These are phyloP conservation scores for Cydia splendana DNA, from an alignment of 1,140 invertebrate genomes.

Conservation along the genomic window DNA sequence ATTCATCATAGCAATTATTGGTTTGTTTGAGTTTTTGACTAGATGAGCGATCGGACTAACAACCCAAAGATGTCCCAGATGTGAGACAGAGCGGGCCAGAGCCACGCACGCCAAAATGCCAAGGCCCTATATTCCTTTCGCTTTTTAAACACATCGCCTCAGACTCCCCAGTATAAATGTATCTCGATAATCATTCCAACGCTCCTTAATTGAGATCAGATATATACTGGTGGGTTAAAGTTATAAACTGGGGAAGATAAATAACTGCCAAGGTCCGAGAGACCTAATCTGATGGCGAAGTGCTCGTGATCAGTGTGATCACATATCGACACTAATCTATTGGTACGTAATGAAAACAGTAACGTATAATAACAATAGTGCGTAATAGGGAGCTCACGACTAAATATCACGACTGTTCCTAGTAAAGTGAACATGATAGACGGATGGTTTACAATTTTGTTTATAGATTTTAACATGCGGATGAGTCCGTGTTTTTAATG, in stretches of 20 bases:
- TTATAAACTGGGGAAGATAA: neutral
- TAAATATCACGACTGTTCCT: slow-evolving; percentile 17
- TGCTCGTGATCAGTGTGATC: slow-evolving; percentile 25
- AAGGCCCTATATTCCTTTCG: slow-evolving; percentile 51
- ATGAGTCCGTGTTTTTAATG: neutral
- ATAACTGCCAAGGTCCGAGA: neutral
- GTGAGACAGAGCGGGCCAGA: slow-evolving; percentile 60
- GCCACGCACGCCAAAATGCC: slow-evolving; percentile 66
- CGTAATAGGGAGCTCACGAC: slow-evolving; percentile 29
- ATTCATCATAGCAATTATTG: neutral
- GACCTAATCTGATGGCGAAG: slow-evolving; percentile 25
- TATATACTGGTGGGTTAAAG: neutral
- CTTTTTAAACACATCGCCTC: neutral
- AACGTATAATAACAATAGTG: neutral
- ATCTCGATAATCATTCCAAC: neutral
- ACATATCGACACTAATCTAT: slow-evolving; percentile 32
- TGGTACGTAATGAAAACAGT: slow-evolving; percentile 28
- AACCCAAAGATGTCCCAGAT: slow-evolving; percentile 54
- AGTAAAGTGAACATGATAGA: neutral
- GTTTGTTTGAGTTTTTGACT: neutral
- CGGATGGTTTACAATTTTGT: neutral
- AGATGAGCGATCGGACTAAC: neutral
- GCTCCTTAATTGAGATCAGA: neutral
- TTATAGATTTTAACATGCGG: neutral
- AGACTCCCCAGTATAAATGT: neutral